These are phyloP conservation scores for Carabus problematicus DNA, from an alignment of 2,888 invertebrate genomes.

Conservation along the genomic window DNA sequence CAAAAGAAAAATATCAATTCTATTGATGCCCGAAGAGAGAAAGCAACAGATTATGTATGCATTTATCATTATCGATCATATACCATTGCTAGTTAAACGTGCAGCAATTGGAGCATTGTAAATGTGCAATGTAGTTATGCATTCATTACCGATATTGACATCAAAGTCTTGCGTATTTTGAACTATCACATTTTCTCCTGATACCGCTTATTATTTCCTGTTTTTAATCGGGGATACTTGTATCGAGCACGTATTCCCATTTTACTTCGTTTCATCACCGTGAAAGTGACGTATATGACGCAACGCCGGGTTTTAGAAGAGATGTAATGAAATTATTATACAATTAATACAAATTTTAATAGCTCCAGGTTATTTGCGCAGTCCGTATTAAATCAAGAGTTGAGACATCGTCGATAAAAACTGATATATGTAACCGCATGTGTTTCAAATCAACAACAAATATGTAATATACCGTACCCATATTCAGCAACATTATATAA, in stretches of 20 bases:
- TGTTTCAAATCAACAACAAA: too few relatives aligned
- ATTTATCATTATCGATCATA: not conserved
- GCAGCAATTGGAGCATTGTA: not conserved
- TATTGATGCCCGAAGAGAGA: conserved; percentile 8
- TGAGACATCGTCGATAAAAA: conserved; percentile 27
- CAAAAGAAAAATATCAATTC: too few relatives aligned
- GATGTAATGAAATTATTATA: conserved; percentile 25
- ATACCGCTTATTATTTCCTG: too few relatives aligned
- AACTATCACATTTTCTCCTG: too few relatives aligned
- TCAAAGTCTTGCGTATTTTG: too few relatives aligned
- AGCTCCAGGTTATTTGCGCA: conserved; percentile 9
- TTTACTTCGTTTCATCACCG: conserved; percentile 14
- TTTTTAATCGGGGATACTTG: too few relatives aligned
- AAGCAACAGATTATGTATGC: conserved; percentile 12
- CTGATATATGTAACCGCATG: not conserved
- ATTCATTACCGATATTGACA: too few relatives aligned
- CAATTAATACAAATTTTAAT: conserved; percentile 32
- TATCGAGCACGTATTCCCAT: too few relatives aligned
- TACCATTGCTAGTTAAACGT: conserved; percentile 1
- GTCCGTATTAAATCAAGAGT: conserved; percentile 17
- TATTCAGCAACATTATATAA: conserved; percentile 21
- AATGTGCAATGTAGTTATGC: too few relatives aligned
- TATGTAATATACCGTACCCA: not conserved
- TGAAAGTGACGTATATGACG: conserved; percentile 32
- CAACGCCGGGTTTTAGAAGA: conserved; percentile 17